Conservation (phyloP, 2,113 vertebrate species). For the Caloenas nicobarica region DNA sequence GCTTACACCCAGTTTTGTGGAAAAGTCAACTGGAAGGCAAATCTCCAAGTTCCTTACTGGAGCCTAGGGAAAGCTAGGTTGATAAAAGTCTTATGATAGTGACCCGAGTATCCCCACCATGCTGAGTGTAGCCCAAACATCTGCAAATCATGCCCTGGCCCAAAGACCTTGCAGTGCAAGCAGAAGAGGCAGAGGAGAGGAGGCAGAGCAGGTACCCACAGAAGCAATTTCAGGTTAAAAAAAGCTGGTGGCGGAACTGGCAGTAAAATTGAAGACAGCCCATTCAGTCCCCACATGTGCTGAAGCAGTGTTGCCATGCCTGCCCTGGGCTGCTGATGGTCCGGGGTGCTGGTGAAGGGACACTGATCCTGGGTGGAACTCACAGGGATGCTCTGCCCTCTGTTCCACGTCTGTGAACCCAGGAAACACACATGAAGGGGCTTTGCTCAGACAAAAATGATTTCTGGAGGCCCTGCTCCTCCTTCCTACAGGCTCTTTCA, state of each 20-base stretch:
- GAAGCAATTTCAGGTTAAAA: not conserved
- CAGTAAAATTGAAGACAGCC: not conserved
- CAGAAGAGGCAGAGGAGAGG: not conserved
- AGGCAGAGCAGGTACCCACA: not conserved
- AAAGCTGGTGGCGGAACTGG: not conserved
- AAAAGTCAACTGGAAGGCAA: not conserved
- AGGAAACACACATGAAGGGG: not conserved
- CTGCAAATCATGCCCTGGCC: not conserved
- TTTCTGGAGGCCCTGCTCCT: not conserved
- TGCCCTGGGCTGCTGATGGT: not conserved
- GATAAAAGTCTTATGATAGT: not conserved
- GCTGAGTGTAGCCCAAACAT: not conserved
- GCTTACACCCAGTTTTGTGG: not conserved
- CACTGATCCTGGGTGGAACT: accelerated
- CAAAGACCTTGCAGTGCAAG: not conserved
- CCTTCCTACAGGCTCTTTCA: not conserved
- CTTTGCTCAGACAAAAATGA: not conserved
- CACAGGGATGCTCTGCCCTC: accelerated
- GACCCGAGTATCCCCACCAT: not conserved
- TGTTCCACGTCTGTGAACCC: accelerated
- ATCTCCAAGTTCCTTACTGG: not conserved
- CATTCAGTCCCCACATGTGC: not conserved
- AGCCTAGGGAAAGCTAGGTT: not conserved
- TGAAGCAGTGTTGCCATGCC: accelerated
- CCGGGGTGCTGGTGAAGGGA: not conserved